Evolutionary conservation across 1,140 invertebrate genomes (phyloP).

Genomic region (Nylanderia fulva): DNA sequence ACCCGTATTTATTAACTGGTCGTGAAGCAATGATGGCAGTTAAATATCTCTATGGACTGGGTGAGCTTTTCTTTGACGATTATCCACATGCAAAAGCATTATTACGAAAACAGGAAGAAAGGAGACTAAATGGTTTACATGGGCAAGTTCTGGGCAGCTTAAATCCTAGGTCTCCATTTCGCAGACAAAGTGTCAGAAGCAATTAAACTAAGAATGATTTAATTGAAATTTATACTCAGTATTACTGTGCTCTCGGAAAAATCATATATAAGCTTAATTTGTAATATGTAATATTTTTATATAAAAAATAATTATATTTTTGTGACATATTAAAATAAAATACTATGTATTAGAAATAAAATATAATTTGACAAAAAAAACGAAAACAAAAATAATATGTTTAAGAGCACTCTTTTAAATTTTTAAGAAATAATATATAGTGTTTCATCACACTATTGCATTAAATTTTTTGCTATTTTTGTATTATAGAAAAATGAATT

Average conservation of each 20-base stretch:
- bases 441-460: not conserved
- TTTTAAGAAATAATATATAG: slow-evolving; percentile 4
- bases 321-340: slow-evolving; percentile 6
- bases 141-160: slow-evolving; percentile 87
- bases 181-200: slow-evolving; percentile 74
- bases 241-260: not conserved
- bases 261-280: slow-evolving; percentile 18
- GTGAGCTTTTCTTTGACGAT: slow-evolving; percentile 88
- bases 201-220: not conserved
- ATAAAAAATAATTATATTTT: slow-evolving; percentile 12
- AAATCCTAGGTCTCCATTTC: slow-evolving; percentile 87
- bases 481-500: not conserved
- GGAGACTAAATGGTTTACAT: slow-evolving; percentile 86
- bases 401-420: not conserved
- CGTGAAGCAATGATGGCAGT: slow-evolving; percentile 86
- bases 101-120: slow-evolving; percentile 87
- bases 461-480: not conserved
- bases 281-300: not conserved
- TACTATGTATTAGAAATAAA: slow-evolving; percentile 21
- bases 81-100: slow-evolving; percentile 88
- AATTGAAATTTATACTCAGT: not conserved
- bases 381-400: not conserved
- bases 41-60: slow-evolving; percentile 84
- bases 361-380: not conserved
- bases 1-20: slow-evolving; percentile 86